phyloP scores from a whole-genome alignment of 37 sponge, comb jelly and placozoan species.

The Mnemiopsis leidyi region DNA sequence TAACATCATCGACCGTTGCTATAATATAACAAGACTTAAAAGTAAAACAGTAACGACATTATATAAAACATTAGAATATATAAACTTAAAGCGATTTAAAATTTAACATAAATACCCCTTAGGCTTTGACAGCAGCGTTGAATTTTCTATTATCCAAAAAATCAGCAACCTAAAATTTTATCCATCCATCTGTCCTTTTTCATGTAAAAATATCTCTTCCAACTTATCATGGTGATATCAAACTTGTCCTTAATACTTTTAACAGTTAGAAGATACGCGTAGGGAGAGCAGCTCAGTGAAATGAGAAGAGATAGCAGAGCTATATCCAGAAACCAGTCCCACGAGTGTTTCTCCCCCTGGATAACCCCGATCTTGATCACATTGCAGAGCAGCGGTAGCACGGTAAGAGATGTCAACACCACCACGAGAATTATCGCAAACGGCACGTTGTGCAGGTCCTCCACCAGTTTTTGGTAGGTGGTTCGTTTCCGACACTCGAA shows the following conservation, averaged over 20 bases:
- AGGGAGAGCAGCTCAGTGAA: constrained; percentile 14
- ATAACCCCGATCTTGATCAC: background rate
- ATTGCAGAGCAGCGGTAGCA: constrained; percentile 6
- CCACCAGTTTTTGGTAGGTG: constrained; percentile 30
- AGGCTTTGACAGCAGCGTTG: background rate
- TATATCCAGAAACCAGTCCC: constrained; percentile 28
- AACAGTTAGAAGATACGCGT: constrained; percentile 16
- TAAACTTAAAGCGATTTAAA: background rate
- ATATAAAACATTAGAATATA: background rate
- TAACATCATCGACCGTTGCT: background rate
- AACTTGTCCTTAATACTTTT: background rate
- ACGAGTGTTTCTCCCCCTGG: background rate
- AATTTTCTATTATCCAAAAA: background rate
- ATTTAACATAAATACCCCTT: background rate
- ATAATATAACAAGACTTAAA: background rate
- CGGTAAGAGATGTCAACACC: background rate
- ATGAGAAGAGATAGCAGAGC: constrained; percentile 12
- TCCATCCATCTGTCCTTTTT: background rate
- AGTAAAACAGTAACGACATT: background rate
- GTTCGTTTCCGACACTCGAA: constrained; percentile 13
- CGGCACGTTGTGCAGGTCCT: constrained; percentile 39
- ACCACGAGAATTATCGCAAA: constrained; percentile 2
- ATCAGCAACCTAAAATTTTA: background rate
- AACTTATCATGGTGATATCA: background rate
- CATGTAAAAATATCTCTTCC: background rate